Percentiles rank a stretch among this genome's conserved stretches.
Conservation (phyloP, 2,113 vertebrate species). For the Caloenas nicobarica region DNA sequence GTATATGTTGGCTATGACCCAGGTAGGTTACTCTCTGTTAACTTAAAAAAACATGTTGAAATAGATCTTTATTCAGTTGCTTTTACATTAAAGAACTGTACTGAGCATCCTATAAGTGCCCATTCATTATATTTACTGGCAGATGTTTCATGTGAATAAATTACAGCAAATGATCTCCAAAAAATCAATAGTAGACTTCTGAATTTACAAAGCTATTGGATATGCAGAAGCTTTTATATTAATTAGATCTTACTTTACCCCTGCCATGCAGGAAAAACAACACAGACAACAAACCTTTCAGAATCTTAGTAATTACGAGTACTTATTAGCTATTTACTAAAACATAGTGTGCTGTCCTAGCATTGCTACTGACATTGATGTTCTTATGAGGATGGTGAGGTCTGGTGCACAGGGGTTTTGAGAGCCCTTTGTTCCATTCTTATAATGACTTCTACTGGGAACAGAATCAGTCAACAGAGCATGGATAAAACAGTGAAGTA, state of each 20-base stretch:
- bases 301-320: neutral
- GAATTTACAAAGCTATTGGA: neutral
- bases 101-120: neutral
- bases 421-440: neutral
- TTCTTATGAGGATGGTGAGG: neutral
- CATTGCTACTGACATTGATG: neutral
- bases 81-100: neutral
- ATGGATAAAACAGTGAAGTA: neutral
- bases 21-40: neutral
- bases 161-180: neutral
- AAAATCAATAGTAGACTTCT: conserved; percentile 39
- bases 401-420: fast-evolving
- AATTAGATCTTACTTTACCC: neutral
- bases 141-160: neutral
- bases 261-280: neutral
- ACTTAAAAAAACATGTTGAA: neutral
- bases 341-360: neutral
- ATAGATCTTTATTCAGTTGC: neutral
- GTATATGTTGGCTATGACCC: neutral
- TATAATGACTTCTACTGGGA: neutral
- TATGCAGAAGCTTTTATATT: neutral
- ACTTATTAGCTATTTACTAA: neutral
- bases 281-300: neutral
- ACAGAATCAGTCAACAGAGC: neutral
- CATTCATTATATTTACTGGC: conserved; percentile 27